Evolutionary conservation across 2,888 invertebrate genomes (phyloP).

Genomic region (Dusona sp.): DNA sequence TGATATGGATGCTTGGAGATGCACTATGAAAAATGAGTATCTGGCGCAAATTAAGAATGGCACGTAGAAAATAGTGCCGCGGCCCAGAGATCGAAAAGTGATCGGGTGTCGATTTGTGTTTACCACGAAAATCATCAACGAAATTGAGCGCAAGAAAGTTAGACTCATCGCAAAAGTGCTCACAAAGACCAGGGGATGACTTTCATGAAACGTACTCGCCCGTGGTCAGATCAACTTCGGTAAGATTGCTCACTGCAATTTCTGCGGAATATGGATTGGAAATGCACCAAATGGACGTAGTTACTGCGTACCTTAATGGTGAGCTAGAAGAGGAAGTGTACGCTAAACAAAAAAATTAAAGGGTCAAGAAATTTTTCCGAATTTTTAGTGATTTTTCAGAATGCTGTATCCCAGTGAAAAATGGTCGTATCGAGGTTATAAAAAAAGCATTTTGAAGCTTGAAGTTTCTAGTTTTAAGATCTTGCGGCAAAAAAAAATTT

Average conservation of each 20-base stretch:
- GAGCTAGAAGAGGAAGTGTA: conserved; percentile 44
- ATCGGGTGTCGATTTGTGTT: conserved; percentile 56
- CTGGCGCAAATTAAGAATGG: conserved; percentile 49
- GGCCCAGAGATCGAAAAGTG: conserved; percentile 43
- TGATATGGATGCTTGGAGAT: not conserved
- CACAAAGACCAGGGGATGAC: conserved; percentile 51
- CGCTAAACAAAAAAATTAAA: too few species aligned
- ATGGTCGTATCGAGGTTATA: too few species aligned
- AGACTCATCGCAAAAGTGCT: conserved; percentile 53
- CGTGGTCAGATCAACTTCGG: conserved; percentile 50
- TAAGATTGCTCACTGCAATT: conserved; percentile 50
- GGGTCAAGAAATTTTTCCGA: too few species aligned
- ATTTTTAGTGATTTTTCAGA: too few species aligned
- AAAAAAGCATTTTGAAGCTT: too few species aligned
- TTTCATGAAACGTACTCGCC: conserved; percentile 56
- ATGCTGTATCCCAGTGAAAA: too few species aligned
- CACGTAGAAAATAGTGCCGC: conserved; percentile 49
- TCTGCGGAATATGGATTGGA: conserved; percentile 45
- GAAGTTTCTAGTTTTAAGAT: too few species aligned
- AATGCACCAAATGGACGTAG: conserved; percentile 58
- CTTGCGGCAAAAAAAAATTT: too few species aligned
- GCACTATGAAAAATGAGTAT: not conserved
- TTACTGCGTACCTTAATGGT: conserved; percentile 59
- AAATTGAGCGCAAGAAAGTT: conserved; percentile 43
- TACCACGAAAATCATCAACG: conserved; percentile 25